Conservation (phyloP, 2,113 vertebrate genomes). For the Alouatta palliata region DNA sequence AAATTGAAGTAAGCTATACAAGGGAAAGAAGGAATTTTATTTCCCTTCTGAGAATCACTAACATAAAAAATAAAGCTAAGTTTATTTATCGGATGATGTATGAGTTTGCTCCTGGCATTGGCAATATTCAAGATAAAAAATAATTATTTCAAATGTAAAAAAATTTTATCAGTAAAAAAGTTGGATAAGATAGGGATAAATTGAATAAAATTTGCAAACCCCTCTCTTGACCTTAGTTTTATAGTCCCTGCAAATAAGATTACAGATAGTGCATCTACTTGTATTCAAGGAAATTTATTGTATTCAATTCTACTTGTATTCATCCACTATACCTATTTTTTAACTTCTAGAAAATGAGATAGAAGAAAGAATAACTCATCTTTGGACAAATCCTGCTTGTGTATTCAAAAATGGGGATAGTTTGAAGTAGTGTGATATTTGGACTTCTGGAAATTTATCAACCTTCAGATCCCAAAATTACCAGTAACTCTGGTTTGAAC, state of each 20-base stretch:
- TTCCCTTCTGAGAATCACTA: neutral
- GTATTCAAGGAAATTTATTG: neutral
- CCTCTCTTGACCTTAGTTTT: constrained; percentile 11
- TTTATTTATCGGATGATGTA: neutral
- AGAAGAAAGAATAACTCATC: neutral
- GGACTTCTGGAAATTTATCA: neutral
- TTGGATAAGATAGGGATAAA: neutral
- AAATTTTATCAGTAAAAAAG: neutral
- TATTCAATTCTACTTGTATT: neutral
- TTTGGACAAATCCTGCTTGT: neutral
- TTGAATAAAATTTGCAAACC: neutral
- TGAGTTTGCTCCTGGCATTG: neutral
- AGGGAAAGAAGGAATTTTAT: constrained; percentile 29
- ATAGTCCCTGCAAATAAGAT: constrained; percentile 3
- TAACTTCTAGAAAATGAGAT: constrained; percentile 14
- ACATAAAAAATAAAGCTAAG: constrained; percentile 15
- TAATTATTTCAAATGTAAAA: constrained; percentile 9
- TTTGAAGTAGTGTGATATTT: neutral
- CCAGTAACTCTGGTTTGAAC: neutral
- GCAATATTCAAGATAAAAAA: neutral
- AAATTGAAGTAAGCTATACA: neutral
- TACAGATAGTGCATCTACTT: neutral
- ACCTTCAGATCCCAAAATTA: neutral
- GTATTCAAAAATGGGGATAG: neutral
- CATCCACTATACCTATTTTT: neutral